Evolutionary conservation across 2,113 vertebrate species (phyloP).

Genomic region (Pipra filicauda): DNA sequence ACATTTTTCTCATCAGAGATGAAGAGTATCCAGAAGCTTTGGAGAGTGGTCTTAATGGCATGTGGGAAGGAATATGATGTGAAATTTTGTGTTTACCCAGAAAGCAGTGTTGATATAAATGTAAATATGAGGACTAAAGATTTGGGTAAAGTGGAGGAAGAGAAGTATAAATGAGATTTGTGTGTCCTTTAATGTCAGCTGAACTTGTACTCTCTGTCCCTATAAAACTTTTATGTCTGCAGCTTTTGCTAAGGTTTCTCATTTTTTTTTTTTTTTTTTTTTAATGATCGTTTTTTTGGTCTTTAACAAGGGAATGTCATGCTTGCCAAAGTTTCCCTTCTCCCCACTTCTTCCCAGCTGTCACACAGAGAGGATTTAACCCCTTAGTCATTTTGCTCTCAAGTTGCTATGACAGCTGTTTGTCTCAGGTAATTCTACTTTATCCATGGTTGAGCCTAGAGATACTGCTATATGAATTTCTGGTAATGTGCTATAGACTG

Average conservation of each 20-base stretch:
- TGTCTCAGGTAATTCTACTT: neutral
- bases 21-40: neutral
- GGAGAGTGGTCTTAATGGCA: neutral
- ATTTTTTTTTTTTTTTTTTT: neutral
- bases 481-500: neutral
- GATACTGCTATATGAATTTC: neutral
- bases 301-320: neutral
- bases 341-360: neutral
- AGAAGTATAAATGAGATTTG: neutral
- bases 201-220: neutral
- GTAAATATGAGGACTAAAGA: neutral
- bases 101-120: neutral
- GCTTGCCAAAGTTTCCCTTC: neutral
- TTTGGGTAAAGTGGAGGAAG: neutral
- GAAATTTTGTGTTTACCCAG: neutral
- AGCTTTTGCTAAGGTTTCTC: neutral
- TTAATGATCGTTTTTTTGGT: neutral
- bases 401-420: neutral
- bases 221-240: neutral
- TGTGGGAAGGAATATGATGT: neutral
- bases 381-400: neutral
- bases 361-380: neutral
- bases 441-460: neutral
- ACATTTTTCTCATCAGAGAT: neutral
- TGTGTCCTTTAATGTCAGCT: neutral